Evolutionary conservation across 2,113 vertebrate species (phyloP), one percentile per base, ranked within the genome.

Genomic region (Pantherophis guttatus): DNA sequence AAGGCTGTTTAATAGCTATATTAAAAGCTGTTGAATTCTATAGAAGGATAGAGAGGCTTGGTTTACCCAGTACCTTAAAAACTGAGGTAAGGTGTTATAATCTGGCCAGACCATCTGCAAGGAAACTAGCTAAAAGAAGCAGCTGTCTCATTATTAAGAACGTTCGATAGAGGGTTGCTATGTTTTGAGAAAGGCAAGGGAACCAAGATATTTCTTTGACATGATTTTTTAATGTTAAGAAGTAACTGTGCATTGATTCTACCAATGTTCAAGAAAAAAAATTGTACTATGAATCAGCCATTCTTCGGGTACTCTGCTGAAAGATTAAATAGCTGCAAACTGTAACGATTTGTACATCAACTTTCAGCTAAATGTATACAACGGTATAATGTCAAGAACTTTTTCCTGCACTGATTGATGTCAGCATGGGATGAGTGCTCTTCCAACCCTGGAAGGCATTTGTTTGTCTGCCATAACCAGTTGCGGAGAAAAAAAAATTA

Each of bases 11-110:
- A 70, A 70, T 33, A 33, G 65, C 65, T 92, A 93, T 89, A n/a
- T 86, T 93, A 59, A 93, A 91, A 89, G 9, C 23, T 86, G 39
- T 81, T 88, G 24, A 89, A 93, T 29, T 91, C 50, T 53, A 90
- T 89, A 33, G 93, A 93, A 92, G 15, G 5, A 92, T 88, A 59
- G 6, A 65, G 12, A 89, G 52, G 13, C 13, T 1, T 92, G 5
- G 29, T 6, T 86, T 13, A 89, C 29, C 1, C 1, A 3, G 13
- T 86, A 2, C 8, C n/a, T 90, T 87, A 87, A 87, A 44, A 87
- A 26, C 88, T 58, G 5, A 3, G 92, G 44, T 33, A 94, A 89
- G 86, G 4, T 90, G 5, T 93, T 93, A 90, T 54, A 1, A 48
- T 85, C 2, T 85, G 89, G 50, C 0, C 58, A 58, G 11, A 44